These are phyloP conservation scores for Acanthisitta chloris DNA, from an alignment of 2,113 vertebrate species.

Conservation along the genomic window DNA sequence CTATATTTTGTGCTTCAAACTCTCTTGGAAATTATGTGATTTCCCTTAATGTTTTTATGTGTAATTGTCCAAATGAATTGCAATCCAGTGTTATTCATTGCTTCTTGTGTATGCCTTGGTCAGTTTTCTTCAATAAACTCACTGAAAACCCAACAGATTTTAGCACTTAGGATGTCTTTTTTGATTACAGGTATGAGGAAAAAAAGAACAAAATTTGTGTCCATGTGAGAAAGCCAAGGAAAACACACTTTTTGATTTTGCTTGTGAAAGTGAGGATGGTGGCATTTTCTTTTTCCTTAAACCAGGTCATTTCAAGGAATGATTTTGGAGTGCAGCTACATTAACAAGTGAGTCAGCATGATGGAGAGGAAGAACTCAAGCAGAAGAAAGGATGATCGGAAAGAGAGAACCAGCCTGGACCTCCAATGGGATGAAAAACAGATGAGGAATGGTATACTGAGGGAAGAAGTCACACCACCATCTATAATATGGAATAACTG, in stretches of 20 bases:
- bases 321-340: background rate
- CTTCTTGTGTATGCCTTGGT: background rate
- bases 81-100: background rate
- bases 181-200: background rate
- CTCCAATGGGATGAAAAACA: background rate
- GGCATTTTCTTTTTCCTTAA: background rate
- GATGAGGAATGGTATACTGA: background rate
- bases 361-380: background rate
- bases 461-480: accelerated
- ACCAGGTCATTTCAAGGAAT: background rate
- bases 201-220: background rate
- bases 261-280: background rate
- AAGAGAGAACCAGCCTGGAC: background rate
- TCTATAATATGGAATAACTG: background rate
- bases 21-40: background rate
- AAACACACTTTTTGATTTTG: background rate
- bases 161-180: background rate
- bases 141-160: background rate
- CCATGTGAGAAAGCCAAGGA: background rate
- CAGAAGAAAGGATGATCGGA: background rate
- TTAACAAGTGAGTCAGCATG: background rate
- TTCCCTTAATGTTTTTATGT: background rate
- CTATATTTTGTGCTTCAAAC: background rate
- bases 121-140: background rate
- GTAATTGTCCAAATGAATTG: background rate